These are phyloP conservation scores for Xylophagus ater DNA, from an alignment of 2,888 invertebrate species.

Conservation along the genomic window DNA sequence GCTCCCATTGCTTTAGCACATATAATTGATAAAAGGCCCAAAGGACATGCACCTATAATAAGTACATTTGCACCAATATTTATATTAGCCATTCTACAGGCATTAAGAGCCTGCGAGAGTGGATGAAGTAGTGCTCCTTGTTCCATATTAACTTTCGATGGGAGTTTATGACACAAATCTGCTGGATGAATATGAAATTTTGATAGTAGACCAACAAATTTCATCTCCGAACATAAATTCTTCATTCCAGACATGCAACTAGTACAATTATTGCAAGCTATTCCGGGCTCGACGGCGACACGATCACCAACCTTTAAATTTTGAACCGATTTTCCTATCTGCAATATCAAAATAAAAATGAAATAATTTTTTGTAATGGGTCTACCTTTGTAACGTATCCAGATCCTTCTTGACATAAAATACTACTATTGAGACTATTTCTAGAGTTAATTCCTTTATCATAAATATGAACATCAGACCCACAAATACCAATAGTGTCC, in stretches of 20 bases:
- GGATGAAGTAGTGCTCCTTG: slow-evolving; percentile 27
- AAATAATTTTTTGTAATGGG: slow-evolving; percentile 4
- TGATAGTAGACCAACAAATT: slow-evolving; percentile 28
- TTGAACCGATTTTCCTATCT: slow-evolving; percentile 49
- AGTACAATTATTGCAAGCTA: too few species aligned
- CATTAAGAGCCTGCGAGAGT: slow-evolving; percentile 28
- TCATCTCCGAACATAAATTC: slow-evolving; percentile 29
- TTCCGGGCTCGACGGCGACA: too few species aligned
- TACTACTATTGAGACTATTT: slow-evolving; percentile 27
- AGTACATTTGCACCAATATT: slow-evolving; percentile 27
- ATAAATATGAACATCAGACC: slow-evolving; percentile 82
- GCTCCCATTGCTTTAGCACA: slow-evolving; percentile 29
- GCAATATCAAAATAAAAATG: background rate
- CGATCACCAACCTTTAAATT: slow-evolving; percentile 68
- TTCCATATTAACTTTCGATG: slow-evolving; percentile 22
- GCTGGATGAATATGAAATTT: slow-evolving; percentile 29
- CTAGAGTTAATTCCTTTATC: slow-evolving; percentile 28
- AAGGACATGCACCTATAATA: slow-evolving; percentile 28
- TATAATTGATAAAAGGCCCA: slow-evolving; percentile 26
- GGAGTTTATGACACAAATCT: slow-evolving; percentile 29
- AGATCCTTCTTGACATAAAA: slow-evolving; percentile 86
- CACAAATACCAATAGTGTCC: slow-evolving; percentile 86
- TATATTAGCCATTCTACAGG: slow-evolving; percentile 26
- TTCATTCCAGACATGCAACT: too few species aligned
- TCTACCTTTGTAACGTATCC: slow-evolving; percentile 60